Base-by-base conservation (phyloP, 2,797 vertebrate genomes). In the Gymnothorax javanicus region DNA sequence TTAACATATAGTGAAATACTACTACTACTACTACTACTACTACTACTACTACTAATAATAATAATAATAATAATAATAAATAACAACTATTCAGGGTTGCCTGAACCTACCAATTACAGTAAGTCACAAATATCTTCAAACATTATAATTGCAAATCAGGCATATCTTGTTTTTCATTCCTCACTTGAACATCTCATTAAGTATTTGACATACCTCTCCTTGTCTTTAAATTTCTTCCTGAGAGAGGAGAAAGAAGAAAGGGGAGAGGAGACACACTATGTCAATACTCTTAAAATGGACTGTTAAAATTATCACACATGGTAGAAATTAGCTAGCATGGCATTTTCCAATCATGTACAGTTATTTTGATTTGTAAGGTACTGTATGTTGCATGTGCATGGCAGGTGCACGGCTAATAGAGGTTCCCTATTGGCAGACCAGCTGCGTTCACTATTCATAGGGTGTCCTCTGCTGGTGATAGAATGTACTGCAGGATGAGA, bases 181-280 rank as follows among this genome's bases (percentile, higher is more conserved):
- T 0, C 89, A 33, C 7, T 86, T 67, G 8, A 88, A 87, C 87
- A 87, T 85, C 27, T 93, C 89, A 52, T 89, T 87, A 88, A 54
- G 88, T 85, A 0, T 43, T 43, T 43, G 7, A 25, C 12, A 89
- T 84, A 9, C 87, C 67, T 11, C 1, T 52, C 62, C 87, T 60
- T 11, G 1, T 52, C 62, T 85, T 11, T 43, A 64, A 7, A 25
- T 58, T 86, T 81, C 7, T 89, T 7, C 8, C 92, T 94, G n/a
- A 50, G 54, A 2, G 75, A 82, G 83, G 73, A 77, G 33, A 75
- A 33, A 75, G 27, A 73, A 27, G 43, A 27, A 43, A 33, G 50
- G 11, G 15, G 27, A 77, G 73, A 77, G 33, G 73, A 50, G 25
- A 43, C 9, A 33, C 25, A 33, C 33, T 43, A 43, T 43, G 33